Conservation (phyloP, 2,797 vertebrate species). For the Anolis apletophallus region DNA sequence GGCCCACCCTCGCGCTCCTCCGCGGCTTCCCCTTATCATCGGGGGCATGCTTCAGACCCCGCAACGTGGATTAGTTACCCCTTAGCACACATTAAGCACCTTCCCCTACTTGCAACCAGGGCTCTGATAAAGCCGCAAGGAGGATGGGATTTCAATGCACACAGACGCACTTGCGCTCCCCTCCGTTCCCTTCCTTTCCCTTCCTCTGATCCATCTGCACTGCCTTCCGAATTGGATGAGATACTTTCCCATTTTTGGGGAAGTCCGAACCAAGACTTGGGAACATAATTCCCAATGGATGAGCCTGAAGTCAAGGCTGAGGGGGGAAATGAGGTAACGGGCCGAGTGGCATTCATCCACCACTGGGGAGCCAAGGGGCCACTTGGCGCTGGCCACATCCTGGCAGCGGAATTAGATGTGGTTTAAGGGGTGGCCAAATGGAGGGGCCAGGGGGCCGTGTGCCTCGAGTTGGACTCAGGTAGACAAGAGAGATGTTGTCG, state of each 20-base stretch:
- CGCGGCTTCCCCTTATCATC: conserved; percentile 21
- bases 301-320: background rate
- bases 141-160: background rate
- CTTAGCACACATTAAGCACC: conserved; percentile 24
- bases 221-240: background rate
- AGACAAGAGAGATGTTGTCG: background rate
- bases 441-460: background rate
- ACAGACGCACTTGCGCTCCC: too few species aligned
- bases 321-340: too few species aligned
- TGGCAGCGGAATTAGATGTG: background rate
- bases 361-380: too few species aligned
- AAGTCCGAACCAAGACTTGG: background rate
- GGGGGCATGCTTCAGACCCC: conserved; percentile 8
- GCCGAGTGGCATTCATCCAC: too few species aligned
- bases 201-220: background rate
- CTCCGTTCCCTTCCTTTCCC: too few species aligned
- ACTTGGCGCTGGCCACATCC: background rate
- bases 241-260: background rate
- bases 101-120: background rate
- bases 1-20: background rate
- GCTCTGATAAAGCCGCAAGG: background rate
- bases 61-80: conserved; percentile 13
- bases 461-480: background rate
- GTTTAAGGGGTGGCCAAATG: background rate
- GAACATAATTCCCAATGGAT: background rate